Evolutionary conservation across 2,113 vertebrate species (phyloP).

Genomic region (Noturus placidus): DNA sequence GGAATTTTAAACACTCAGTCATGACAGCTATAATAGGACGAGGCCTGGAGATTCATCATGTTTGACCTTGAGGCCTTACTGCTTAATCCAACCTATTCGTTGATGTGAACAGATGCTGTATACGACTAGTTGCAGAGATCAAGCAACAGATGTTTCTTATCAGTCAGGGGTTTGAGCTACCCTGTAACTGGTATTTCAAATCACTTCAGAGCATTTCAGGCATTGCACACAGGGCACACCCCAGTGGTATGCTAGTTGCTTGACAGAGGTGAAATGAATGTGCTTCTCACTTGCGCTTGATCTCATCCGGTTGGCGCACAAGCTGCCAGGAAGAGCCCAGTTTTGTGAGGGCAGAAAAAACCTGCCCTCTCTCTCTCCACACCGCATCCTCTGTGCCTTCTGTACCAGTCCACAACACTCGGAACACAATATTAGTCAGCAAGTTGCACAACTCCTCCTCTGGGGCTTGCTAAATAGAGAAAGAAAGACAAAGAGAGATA

Average conservation of each 20-base stretch:
- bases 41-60: not conserved
- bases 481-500: not conserved
- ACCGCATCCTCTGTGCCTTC: conserved; percentile 81
- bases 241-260: not conserved
- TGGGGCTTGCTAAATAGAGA: conserved; percentile 78
- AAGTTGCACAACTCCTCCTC: conserved; percentile 97
- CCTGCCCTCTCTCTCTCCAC: conserved; percentile 92
- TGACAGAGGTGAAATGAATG: not conserved
- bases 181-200: not conserved
- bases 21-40: not conserved
- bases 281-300: conserved; percentile 86
- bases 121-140: not conserved
- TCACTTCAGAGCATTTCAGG: not conserved
- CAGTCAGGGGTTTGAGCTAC: not conserved
- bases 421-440: conserved; percentile 94
- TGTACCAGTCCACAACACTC: conserved; percentile 84
- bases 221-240: not conserved
- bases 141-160: conserved; percentile 11
- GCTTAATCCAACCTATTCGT: not conserved
- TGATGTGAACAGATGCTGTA: not conserved
- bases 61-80: not conserved
- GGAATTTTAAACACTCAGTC: not conserved
- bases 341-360: conserved; percentile 96
- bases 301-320: conserved; percentile 86
- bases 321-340: conserved; percentile 88